phyloP scores from a whole-genome alignment of 23 tunicate genomes.

The Corella eumyota region DNA sequence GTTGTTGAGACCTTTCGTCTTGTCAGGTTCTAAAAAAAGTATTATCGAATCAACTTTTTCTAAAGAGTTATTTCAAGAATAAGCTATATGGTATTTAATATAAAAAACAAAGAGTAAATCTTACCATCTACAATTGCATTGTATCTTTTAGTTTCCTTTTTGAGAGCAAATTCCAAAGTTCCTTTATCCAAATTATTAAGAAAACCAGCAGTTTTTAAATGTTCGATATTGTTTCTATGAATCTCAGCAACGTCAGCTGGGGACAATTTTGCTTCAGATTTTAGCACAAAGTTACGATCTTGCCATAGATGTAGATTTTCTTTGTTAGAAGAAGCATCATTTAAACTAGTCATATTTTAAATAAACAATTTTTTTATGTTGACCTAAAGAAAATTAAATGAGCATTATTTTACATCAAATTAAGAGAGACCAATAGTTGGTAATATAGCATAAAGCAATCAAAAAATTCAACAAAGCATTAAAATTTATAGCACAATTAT shows the following conservation, averaged over 20 bases:
- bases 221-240: slow-evolving; percentile 17
- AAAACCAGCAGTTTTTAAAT: background rate
- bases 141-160: slow-evolving; percentile 7
- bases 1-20: background rate
- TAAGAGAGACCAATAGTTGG: background rate
- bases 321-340: background rate
- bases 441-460: background rate
- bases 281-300: slow-evolving; percentile 7
- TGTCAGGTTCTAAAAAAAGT: background rate
- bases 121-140: slow-evolving; percentile 19
- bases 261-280: background rate
- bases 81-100: background rate
- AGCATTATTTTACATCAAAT: background rate
- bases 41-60: background rate
- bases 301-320: slow-evolving; percentile 19
- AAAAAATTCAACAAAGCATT: background rate
- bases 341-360: no score
- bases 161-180: background rate
- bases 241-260: background rate
- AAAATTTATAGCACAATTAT: background rate
- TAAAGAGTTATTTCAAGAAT: background rate
- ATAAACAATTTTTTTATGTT: no score
- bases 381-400: no score
- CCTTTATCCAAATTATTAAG: background rate
- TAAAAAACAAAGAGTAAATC: slow-evolving; percentile 2